Conservation (phyloP, 2,113 vertebrate genomes). For the Macrotus californicus region DNA sequence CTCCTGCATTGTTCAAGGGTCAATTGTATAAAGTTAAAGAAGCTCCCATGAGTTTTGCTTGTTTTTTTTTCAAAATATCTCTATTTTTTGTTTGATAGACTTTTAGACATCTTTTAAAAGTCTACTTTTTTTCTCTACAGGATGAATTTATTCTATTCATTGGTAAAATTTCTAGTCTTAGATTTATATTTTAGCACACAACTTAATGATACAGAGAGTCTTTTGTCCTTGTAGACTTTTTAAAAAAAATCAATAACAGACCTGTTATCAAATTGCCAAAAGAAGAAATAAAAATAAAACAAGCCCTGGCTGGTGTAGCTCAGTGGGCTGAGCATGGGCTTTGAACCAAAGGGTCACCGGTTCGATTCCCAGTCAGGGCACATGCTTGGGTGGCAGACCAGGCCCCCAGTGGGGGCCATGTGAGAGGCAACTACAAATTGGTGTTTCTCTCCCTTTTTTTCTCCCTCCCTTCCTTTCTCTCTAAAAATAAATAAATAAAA, state of each 20-base stretch:
- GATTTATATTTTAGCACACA: neutral
- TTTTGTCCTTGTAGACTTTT: neutral
- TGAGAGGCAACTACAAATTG: too few relatives aligned
- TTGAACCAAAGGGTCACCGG: too few relatives aligned
- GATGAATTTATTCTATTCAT: neutral
- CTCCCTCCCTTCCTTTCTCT: too few relatives aligned
- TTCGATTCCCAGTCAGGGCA: too few relatives aligned
- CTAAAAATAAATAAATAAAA: too few relatives aligned
- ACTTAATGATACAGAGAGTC: neutral
- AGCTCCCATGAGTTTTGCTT: neutral
- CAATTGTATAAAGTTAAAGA: neutral
- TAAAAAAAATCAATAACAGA: neutral
- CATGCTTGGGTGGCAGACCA: too few relatives aligned
- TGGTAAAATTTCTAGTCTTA: neutral
- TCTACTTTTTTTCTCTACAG: neutral
- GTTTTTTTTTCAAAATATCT: neutral
- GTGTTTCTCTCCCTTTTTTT: too few relatives aligned
- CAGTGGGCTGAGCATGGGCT: too few relatives aligned
- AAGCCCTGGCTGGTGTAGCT: too few relatives aligned
- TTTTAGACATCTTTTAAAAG: neutral
- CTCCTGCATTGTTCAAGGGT: neutral
- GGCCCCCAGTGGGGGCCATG: too few relatives aligned
- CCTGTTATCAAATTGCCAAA: neutral
- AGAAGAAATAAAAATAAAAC: constrained; percentile 3
- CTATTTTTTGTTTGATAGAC: neutral